Evolutionary conservation across 2,797 vertebrate species (phyloP).

Genomic region (Dendrocincla tyrannina): DNA sequence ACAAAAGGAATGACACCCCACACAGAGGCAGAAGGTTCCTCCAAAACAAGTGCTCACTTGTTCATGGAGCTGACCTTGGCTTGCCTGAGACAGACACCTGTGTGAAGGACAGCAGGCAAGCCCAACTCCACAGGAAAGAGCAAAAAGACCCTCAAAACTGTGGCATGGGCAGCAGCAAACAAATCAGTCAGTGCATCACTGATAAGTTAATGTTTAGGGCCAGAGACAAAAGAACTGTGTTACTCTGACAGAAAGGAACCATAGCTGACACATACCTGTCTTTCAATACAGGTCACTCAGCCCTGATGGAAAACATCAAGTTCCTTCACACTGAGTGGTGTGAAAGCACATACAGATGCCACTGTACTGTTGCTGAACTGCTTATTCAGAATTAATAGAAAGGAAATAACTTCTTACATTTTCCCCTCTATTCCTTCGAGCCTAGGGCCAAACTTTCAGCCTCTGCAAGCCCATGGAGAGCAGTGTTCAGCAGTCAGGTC

Average conservation of each 20-base stretch:
- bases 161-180: accelerated
- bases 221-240: accelerated
- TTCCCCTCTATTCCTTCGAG: not conserved
- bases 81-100: not conserved
- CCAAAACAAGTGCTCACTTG: not conserved
- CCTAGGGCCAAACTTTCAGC: not conserved
- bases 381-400: not conserved
- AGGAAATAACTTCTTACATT: not conserved
- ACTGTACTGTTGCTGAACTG: not conserved
- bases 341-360: not conserved
- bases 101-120: not conserved
- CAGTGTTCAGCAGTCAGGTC: not conserved
- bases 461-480: not conserved
- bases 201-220: not conserved
- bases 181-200: accelerated
- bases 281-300: not conserved
- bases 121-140: not conserved
- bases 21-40: accelerated
- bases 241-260: not conserved
- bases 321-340: not conserved
- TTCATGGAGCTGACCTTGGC: not conserved
- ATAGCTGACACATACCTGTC: not conserved
- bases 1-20: not conserved
- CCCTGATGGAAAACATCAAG: accelerated
- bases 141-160: not conserved